Base-by-base conservation (phyloP, 2,797 vertebrate genomes). In the Hippocampus kuda region DNA sequence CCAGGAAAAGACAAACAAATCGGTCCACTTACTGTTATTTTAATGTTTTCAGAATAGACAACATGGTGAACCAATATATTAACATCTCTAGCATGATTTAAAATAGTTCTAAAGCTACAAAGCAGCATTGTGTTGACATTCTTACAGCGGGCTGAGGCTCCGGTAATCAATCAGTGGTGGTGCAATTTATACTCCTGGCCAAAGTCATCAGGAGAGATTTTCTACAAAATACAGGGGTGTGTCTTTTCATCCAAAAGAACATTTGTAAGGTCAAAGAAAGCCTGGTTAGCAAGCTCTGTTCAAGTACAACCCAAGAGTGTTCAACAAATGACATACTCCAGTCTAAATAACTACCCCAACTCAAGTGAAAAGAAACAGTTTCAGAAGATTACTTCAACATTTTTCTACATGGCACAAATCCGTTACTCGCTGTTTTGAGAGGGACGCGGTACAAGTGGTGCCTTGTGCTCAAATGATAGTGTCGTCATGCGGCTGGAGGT, bases 391-490 rank as follows among this genome's bases (percentile, higher is more conserved):
- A 12, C 62, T 46, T 64, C 6, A 64, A 44, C 61, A 64, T 26
- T n/a, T 46, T 65, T 44, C n/a, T 10, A 60, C 27, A 60, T 34
- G 16, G 30, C 16, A 38, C 15, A 60, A 34, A 20, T 60, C 16
- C 27, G 42, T 42, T 42, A 12, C 12, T 46, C 15, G 8, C 24
- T 5, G 59, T 41, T 41, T 62, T 27, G 7, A 48, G 44, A 48
- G 16, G n/a, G 11, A 26, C 44, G 4, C 4, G 24, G 24, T 48
- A 65, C 44, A 48, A 48, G 16, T 24, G 11, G 24, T 48, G n/a
- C 63, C 24, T 48, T 48, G 63, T 65, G 42, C 63, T 65, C 5
- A 44, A 65, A 41, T 44, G n/a, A 44, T 24, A 24, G n/a, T 64
- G 24, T 27, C 41, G 44, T 48, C 63, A 65, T 48, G 42, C 27